Evolutionary conservation across 2,113 vertebrate genomes (phyloP), one percentile per base, ranked within the genome.

Genomic region (Sylvilagus bachmani): DNA sequence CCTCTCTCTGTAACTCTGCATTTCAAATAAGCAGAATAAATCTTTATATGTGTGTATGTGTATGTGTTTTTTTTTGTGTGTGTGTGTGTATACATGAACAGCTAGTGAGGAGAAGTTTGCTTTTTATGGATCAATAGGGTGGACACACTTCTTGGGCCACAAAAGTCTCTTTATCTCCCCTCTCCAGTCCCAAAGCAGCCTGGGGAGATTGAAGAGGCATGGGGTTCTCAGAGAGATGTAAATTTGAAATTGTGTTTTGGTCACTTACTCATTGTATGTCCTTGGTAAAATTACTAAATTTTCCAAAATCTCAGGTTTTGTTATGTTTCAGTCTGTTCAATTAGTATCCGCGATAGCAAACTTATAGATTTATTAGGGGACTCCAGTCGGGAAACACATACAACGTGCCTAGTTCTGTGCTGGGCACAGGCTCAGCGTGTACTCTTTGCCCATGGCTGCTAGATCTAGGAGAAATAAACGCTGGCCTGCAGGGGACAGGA

Each of bases 361-460:
- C 25, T 53, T 69, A 53, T 21, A 89, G 84, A 75, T 21, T 33
- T 44, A 31, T 53, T 69, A 36, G 25, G n/a, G 71, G 33, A 77
- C 22, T 9, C 44, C 6, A 9, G 89, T 19, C 13, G 66, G 58
- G 83, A 80, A 80, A 66, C 33, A 22, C 0, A 0, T 25, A 6
- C 0, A 2, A 13, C 19, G 75, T 7, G 51, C 31, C 31, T 7
- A n/a, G 55, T 10, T 22, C 64, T 49, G 31, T 25, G 17, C 4
- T 25, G 17, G 24, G 29, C 16, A 10, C 31, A 2, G 3, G 36
- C 21, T 21, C 4, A 22, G 19, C 8, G 0, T 3, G 17, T 6
- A 29, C 27, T 29, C 3, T 9, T 0, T 29, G 1, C 10, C 4
- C 3, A 11, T 8, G 11, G 38, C 49, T 55, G 64, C 51, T 79